Conservation (phyloP, 2,888 invertebrate genomes). For the Cantharis rufa region DNA sequence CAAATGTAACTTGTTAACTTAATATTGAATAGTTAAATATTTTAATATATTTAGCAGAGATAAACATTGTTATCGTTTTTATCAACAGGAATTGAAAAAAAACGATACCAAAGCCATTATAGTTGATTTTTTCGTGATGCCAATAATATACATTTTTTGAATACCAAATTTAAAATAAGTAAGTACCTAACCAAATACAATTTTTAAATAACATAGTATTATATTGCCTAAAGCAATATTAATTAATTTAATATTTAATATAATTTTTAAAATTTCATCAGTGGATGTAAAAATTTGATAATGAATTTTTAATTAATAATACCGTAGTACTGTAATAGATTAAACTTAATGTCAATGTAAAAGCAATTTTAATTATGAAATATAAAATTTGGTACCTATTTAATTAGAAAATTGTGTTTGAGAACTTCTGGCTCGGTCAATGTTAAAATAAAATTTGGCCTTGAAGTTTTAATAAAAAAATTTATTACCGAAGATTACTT, state of each 20-base stretch:
- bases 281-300: neutral
- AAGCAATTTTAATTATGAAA: neutral
- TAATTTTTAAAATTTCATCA: no score
- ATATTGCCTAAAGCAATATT: neutral
- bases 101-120: neutral
- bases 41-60: neutral
- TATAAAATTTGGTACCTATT: neutral
- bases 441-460: neutral
- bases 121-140: neutral
- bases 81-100: neutral
- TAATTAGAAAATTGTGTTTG: neutral
- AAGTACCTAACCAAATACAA: neutral
- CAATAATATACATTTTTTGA: neutral
- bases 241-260: no score
- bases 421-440: neutral
- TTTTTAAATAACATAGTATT: neutral
- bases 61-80: neutral
- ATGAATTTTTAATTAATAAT: neutral
- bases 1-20: neutral
- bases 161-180: neutral
- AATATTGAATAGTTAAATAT: neutral
- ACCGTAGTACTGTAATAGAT: neutral
- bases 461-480: neutral
- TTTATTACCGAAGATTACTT: neutral
- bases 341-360: neutral